Base-by-base conservation (phyloP, 2,113 vertebrate genomes). In the Atherinomorus stipes region DNA sequence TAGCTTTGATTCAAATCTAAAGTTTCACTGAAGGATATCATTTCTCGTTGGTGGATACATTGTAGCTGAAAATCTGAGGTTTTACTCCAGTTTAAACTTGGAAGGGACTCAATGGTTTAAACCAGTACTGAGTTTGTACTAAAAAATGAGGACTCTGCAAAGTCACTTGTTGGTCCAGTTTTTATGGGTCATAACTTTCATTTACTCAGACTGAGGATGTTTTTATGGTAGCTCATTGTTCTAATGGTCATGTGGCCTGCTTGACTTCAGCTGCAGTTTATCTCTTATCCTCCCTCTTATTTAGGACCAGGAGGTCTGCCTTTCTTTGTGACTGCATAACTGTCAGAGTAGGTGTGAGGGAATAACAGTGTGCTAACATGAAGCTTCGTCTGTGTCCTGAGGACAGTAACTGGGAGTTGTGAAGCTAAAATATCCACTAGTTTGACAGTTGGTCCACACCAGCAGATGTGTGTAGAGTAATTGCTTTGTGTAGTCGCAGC, bases 391-490 rank as follows among this genome's bases (percentile, higher is more conserved):
- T 45, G 40, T 50, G 61, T 58, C 25, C 56, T 1, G 52, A 72
- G n/a, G 75, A 73, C 34, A 11, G 38, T 42, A 37, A 60, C 26
- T 31, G 11, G 38, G 40, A 65, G 61, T 26, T 25, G 44, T 72
- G 51, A 0, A 47, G 6, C 60, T 49, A 26, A 60, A 60, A 64
- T 42, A 78, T 71, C 50, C 51, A 42, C n/a, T 57, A 26, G 45
- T 56, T 49, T 71, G 82, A 68, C 54, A 81, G 62, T 75, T 79
- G 53, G 52, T 38, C 64, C 79, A 58, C 53, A 26, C 56, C 71
- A 84, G 75, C 84, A 86, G 62, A 85, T 68, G 76, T 83, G 76
- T 74, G 73, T 65, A 60, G 53, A 57, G 54, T 86, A 86, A 85
- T 78, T 79, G 65, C 77, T 71, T 38, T 63, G 65, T 78, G 67